These are phyloP conservation scores for Marmota flaviventris DNA, from an alignment of 2,113 vertebrate species.

Conservation along the genomic window DNA sequence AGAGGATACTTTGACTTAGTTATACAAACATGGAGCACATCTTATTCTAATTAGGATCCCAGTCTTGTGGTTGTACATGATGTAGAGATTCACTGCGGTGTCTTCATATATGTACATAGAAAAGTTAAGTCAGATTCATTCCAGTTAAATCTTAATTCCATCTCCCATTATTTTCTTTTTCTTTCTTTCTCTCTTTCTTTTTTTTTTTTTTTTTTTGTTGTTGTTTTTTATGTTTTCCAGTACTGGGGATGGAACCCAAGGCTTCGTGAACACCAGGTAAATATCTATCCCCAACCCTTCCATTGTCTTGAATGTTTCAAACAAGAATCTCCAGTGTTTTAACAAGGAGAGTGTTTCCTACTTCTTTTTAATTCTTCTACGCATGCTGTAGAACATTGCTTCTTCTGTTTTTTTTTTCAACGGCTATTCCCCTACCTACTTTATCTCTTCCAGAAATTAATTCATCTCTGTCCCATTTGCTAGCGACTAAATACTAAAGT, in stretches of 20 bases:
- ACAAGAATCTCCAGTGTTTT: not conserved
- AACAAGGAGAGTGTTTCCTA: not conserved
- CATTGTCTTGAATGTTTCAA: not conserved
- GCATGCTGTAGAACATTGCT: not conserved
- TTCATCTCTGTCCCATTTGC: not conserved
- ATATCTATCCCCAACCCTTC: not conserved
- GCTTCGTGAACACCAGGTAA: not conserved
- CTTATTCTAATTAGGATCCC: no score
- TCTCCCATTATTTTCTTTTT: not conserved
- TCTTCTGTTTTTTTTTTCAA: not conserved
- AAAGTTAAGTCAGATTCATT: not conserved
- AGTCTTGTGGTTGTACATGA: no score
- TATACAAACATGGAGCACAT: no score
- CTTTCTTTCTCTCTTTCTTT: no score
- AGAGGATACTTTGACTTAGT: no score
- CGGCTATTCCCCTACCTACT: not conserved
- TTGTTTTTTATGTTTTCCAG: not conserved
- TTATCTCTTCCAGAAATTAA: not conserved
- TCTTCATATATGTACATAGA: no score
- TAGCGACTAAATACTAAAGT: not conserved
- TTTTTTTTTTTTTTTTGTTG: no score
- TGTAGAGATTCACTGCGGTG: no score
- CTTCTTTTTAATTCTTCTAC: not conserved
- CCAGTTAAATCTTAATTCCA: not conserved
- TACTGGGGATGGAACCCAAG: not conserved